Base-by-base conservation (phyloP, 2,888 invertebrate genomes). In the Cantharis flavilabris region DNA sequence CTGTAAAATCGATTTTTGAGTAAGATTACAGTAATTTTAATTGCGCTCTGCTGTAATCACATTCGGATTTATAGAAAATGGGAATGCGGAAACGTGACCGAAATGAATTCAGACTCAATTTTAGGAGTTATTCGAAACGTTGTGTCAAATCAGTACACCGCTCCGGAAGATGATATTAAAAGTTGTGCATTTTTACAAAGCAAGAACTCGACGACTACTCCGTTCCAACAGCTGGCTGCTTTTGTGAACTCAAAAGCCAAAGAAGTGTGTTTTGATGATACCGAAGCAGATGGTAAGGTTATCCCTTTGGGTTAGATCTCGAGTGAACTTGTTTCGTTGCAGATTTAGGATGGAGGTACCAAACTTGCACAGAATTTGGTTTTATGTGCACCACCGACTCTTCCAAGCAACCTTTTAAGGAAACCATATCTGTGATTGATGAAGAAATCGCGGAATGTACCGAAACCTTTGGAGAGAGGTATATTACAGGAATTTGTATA, bases 311-410 rank as follows among this genome's bases (percentile, higher is more conserved):
- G 10, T 23, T 9, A 0, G 26, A 9, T 26, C 1, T 4, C 3
- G 3, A 64, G 64, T 10, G 3, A 64, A 13, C 11, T 64, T 64
- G 0, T 64, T 16, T 11, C 7, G 7, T 73, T 79, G 65, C 63
- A 83, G 82, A 70, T 86, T 92, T 95, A 0, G 91, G 93, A 14
- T 96, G 96, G 96, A 91, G 90, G 1, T 96, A 94, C 87, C 96
- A 97, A 88, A 95, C 95, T 0, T 97, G 97, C 86, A 93, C 93
- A 72, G 96, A 97, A 89, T 96, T 92, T 86, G 97, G 96, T 75
- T 96, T 93, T 90, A 96, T 92, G 88, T 96, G 96, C 89, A 93
- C 94, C 3, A 93, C 95, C 0, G 91, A 89, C 78, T 91, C 92
- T 13, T 70, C 83, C 0, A 84, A 88, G 0, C 92, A 93, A 78